Conservation (phyloP, 2,113 vertebrate genomes). For the Choloepus hoffmanni region DNA sequence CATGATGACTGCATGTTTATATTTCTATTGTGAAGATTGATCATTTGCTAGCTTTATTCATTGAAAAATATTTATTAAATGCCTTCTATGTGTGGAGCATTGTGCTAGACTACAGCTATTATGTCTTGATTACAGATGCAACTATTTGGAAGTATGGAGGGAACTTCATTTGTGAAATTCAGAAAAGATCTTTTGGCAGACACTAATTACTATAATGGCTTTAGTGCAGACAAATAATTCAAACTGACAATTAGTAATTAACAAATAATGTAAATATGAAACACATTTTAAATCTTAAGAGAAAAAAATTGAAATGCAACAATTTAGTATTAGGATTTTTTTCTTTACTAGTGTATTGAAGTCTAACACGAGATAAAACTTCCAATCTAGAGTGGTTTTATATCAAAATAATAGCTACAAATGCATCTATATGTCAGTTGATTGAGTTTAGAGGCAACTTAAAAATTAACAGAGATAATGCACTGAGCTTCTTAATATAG, state of each 20-base stretch:
- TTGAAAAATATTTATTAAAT: conserved; percentile 54
- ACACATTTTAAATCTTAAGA: conserved; percentile 43
- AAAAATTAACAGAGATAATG: background rate
- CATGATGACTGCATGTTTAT: background rate
- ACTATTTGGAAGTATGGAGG: conserved; percentile 67
- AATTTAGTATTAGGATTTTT: background rate
- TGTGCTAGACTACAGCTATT: background rate
- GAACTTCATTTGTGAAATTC: conserved; percentile 51
- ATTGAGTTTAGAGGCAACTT: background rate
- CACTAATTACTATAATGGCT: conserved; percentile 68
- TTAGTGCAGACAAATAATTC: conserved; percentile 78
- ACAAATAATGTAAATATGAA: conserved; percentile 48
- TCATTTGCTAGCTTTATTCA: conserved; percentile 41
- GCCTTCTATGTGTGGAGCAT: background rate
- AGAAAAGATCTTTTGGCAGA: conserved; percentile 49
- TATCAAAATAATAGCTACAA: background rate
- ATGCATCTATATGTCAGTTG: background rate
- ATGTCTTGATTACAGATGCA: conserved; percentile 55
- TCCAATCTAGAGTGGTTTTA: background rate
- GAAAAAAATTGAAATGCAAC: background rate
- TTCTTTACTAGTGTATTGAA: background rate
- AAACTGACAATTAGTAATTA: conserved; percentile 61
- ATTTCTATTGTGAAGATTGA: background rate
- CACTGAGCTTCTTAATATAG: background rate
- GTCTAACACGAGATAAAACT: background rate